Evolutionary conservation across 2,797 vertebrate genomes (phyloP).

Genomic region (Phaenicophaeus curvirostris): DNA sequence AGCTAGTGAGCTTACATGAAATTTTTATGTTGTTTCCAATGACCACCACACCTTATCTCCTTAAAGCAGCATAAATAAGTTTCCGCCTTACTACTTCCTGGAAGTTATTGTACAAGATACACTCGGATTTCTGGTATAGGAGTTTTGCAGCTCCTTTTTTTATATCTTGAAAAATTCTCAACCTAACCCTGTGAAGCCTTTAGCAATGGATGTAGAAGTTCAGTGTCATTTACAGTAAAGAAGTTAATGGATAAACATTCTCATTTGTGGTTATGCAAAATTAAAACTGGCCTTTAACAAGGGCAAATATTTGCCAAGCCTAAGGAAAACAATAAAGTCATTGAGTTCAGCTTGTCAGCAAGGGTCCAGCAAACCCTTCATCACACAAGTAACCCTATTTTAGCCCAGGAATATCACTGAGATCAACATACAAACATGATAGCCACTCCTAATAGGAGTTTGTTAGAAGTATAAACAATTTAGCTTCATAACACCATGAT

Average conservation of each 20-base stretch:
- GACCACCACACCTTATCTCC: not conserved
- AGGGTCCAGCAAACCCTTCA: not conserved
- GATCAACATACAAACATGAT: not conserved
- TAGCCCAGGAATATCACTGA: not conserved
- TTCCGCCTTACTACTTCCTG: not conserved
- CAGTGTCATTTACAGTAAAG: not conserved
- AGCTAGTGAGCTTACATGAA: accelerated
- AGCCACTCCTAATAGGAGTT: not conserved
- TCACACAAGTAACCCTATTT: not conserved
- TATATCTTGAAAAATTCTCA: not conserved
- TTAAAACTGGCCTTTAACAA: not conserved
- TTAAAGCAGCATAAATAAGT: not conserved
- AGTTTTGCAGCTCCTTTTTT: not conserved
- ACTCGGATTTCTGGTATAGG: not conserved
- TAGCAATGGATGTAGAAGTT: not conserved
- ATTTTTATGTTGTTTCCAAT: not conserved
- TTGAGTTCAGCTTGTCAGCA: not conserved
- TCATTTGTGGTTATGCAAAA: not conserved
- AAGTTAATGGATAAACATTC: not conserved
- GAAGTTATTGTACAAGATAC: not conserved
- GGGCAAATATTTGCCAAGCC: not conserved
- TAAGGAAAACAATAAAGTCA: not conserved
- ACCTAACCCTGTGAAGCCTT: not conserved
- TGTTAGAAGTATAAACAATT: not conserved
- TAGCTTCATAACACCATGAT: not conserved